Percentiles rank a stretch among this genome's conserved stretches.
These are phyloP conservation scores for Siniperca undulata DNA, from an alignment of 2,797 vertebrate genomes.

Conservation along the genomic window DNA sequence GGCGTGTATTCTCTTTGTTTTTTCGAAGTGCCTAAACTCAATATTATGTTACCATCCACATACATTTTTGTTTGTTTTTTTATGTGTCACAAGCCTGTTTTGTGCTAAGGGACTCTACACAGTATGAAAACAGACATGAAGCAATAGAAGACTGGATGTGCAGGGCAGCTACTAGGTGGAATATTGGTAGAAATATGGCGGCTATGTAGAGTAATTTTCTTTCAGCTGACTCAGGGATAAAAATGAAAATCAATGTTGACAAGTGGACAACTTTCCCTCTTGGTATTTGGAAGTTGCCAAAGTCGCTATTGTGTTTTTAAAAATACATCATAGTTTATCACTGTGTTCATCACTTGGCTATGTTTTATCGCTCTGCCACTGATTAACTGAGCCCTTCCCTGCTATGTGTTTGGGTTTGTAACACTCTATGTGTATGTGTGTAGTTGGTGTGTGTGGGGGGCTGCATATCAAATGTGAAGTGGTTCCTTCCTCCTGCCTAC, in stretches of 20 bases:
- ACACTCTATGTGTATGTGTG: background rate
- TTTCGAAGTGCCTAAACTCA: background rate
- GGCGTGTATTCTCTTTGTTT: background rate
- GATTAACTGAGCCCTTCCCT: constrained; percentile 10
- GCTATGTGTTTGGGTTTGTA: background rate
- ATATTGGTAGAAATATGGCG: too few species aligned
- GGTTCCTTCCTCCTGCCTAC: constrained; percentile 55
- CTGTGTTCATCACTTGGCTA: constrained; percentile 6
- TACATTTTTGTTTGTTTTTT: background rate
- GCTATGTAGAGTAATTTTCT: background rate
- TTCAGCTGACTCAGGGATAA: background rate
- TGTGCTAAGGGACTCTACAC: background rate
- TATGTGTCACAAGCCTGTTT: background rate
- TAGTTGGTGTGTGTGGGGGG: background rate
- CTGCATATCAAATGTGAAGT: constrained; percentile 54
- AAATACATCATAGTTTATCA: background rate
- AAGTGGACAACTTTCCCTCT: background rate
- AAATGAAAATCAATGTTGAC: background rate
- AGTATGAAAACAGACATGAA: background rate
- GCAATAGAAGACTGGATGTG: background rate
- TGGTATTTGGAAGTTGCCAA: background rate
- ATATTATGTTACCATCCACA: too few species aligned
- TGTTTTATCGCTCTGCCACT: constrained; percentile 7
- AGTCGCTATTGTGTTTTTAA: constrained; percentile 11
- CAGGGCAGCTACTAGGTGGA: background rate